Conservation (phyloP, 2,797 vertebrate species). For the Sorex maritimensis region DNA sequence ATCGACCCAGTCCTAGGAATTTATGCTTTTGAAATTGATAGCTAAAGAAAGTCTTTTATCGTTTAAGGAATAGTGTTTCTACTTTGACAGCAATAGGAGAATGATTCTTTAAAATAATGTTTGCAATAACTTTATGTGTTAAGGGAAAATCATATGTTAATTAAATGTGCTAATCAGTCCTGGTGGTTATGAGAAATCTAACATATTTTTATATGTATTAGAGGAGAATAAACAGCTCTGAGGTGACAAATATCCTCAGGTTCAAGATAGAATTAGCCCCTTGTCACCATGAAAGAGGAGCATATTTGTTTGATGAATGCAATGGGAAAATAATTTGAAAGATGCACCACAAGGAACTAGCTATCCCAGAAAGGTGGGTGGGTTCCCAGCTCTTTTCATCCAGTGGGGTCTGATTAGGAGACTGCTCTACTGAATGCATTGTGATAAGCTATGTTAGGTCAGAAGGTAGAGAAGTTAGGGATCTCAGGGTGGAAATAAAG, state of each 20-base stretch:
- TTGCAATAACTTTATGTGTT: conserved; percentile 25
- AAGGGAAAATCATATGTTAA: conserved; percentile 63
- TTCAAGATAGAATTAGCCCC: conserved; percentile 41
- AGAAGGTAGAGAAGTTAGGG: not conserved
- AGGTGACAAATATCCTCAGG: conserved; percentile 62
- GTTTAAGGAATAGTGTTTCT: not conserved
- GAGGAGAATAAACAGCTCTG: conserved; percentile 25
- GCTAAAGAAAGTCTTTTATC: not conserved
- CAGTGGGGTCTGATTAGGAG: not conserved
- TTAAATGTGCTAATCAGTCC: conserved; percentile 72
- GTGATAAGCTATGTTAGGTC: not conserved
- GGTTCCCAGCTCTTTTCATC: conserved; percentile 2
- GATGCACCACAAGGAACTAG: not conserved
- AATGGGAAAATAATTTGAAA: not conserved
- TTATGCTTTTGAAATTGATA: not conserved
- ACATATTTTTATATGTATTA: conserved; percentile 52
- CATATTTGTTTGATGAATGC: conserved; percentile 35
- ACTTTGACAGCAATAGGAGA: not conserved
- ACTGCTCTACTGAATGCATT: not conserved
- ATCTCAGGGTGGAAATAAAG: not conserved
- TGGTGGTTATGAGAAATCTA: conserved; percentile 59
- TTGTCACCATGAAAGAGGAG: conserved; percentile 30
- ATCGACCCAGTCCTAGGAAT: no score
- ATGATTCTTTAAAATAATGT: conserved; percentile 42
- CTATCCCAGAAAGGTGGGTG: not conserved